Base-by-base conservation (phyloP, 2,113 vertebrate species). In the Odontesthes bonariensis region DNA sequence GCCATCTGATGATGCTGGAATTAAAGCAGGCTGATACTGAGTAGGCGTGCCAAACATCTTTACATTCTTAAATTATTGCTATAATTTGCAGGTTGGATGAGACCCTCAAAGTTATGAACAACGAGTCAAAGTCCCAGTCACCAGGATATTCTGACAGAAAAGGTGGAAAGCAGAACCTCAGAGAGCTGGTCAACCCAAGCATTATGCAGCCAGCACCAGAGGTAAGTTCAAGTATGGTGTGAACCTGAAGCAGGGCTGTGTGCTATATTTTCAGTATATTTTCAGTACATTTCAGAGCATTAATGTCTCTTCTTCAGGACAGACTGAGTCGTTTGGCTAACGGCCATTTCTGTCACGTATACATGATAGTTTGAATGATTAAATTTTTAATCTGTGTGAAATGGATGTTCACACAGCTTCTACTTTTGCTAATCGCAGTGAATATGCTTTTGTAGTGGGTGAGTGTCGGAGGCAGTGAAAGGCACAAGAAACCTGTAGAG, bases 111-210 rank as follows among this genome's bases (percentile, higher is more conserved):
- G 94, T 94, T 57, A 93, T 98, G 77, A 93, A 73, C 51, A 84
- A 31, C 49, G 96, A 95, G 32, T 87, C 89, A 0, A 69, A 93
- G 75, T 87, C 74, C 0, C 85, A 94, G 59, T 80, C 93, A n/a
- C 46, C 79, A 0, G 23, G 54, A 63, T 85, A 52, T 49, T 35
- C 86, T 0, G 72, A 79, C 35, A 74, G 86, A 76, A 82, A 88
- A 77, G 59, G 23, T 14, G 81, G 84, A 35, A 88, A 53, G 20
- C 85, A 81, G 75, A 86, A 54, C 76, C 84, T 92, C 49, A 82
- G 95, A 72, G 90, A 95, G 51, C 89, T 99, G 57, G 94, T 99
- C 82, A 99, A 99, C 88, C 98, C 97, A 9, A 94, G 81, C 73
- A 93, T 99, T 38, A 84, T 88, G 62, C 96, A 97, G 88, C 81